Evolutionary conservation across 2,888 invertebrate genomes (phyloP).

Genomic region (Aproaerema taeniolella): DNA sequence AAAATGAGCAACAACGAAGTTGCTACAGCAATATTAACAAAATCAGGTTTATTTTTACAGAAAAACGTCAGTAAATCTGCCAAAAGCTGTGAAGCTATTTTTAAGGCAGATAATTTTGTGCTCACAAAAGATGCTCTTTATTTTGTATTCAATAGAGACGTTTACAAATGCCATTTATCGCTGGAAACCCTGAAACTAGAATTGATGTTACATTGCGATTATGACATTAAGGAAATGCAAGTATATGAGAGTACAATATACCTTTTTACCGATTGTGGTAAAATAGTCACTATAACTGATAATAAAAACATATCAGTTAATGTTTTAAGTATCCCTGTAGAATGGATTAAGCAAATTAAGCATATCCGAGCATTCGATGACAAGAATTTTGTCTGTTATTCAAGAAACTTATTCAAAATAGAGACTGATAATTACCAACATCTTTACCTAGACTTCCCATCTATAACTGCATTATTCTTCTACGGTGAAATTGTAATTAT

Average conservation of each 20-base stretch:
- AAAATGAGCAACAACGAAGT: slow-evolving; percentile 49
- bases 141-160: slow-evolving; percentile 43
- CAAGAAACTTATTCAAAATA: slow-evolving; percentile 53
- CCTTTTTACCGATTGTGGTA: slow-evolving; percentile 54
- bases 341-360: slow-evolving; percentile 55
- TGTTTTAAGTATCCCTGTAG: slow-evolving; percentile 40
- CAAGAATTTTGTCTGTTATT: slow-evolving; percentile 56
- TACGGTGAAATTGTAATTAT: slow-evolving; percentile 55
- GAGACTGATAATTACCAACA: slow-evolving; percentile 50
- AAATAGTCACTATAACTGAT: slow-evolving; percentile 40
- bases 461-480: slow-evolving; percentile 56
- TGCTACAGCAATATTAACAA: slow-evolving; percentile 42
- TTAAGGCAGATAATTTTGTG: slow-evolving; percentile 51
- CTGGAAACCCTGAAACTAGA: slow-evolving; percentile 34
- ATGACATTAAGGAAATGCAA: slow-evolving; percentile 50
- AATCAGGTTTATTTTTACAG: slow-evolving; percentile 44
- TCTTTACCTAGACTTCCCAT: slow-evolving; percentile 56
- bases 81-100: slow-evolving; percentile 40
- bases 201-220: slow-evolving; percentile 41
- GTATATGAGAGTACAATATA: slow-evolving; percentile 33
- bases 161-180: slow-evolving; percentile 43
- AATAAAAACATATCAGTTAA: slow-evolving; percentile 28
- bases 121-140: slow-evolving; percentile 38
- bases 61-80: slow-evolving; percentile 35
- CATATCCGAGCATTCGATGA: slow-evolving; percentile 46